phyloP scores from a whole-genome alignment of 2,888 invertebrate species.

The Pachydiplax longipennis region DNA sequence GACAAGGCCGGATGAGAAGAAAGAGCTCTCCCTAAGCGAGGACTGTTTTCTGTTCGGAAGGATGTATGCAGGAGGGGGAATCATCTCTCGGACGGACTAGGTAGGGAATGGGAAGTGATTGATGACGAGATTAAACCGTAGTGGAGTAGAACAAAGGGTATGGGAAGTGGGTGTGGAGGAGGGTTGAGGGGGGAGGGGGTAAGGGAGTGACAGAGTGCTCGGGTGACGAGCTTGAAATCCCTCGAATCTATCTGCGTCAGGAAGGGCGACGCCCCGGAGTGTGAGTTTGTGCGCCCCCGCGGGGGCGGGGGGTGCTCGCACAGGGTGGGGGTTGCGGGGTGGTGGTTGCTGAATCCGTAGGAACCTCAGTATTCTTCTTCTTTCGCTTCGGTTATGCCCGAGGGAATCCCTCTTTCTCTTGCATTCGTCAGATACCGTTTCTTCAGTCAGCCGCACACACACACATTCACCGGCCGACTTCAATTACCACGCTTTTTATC shows the following conservation, averaged over 20 bases:
- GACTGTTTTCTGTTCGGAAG: constrained; percentile 4
- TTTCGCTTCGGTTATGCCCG: background rate
- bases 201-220: constrained; percentile 2
- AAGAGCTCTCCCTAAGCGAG: background rate
- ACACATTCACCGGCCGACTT: constrained; percentile 10
- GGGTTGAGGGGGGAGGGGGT: background rate
- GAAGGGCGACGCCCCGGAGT: background rate
- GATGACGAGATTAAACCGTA: constrained; percentile 39
- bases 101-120: constrained; percentile 16
- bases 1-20: background rate
- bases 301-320: background rate
- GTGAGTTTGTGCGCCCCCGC: background rate
- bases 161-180: background rate
- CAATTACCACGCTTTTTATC: constrained; percentile 29
- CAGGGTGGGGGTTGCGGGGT: background rate
- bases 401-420: background rate
- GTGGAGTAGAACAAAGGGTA: constrained; percentile 36
- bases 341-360: background rate
- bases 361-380: background rate
- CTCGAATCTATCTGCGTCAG: constrained; percentile 43
- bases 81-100: background rate
- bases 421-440: constrained; percentile 18
- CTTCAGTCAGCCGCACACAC: constrained; percentile 21
- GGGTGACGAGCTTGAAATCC: constrained; percentile 36
- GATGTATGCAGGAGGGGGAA: background rate